Evolutionary conservation across 2,113 vertebrate species (phyloP).

Genomic region (Rhinogobius similis): DNA sequence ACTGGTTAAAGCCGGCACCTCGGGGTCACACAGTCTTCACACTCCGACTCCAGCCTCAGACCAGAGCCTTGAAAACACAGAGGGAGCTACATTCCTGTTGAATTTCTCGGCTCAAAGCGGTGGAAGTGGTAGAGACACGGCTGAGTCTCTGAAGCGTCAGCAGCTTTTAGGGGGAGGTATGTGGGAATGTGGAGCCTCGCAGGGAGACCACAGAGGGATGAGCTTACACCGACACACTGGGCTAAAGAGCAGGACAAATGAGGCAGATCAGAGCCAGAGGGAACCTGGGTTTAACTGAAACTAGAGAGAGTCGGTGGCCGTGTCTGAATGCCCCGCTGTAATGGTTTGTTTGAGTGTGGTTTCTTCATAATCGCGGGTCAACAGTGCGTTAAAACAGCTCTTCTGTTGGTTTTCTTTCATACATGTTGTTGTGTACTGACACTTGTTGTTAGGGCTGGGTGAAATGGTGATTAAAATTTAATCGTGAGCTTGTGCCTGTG

Average conservation of each 20-base stretch:
- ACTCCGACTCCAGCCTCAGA: conserved; percentile 8
- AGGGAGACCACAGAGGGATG: background rate
- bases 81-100: conserved; percentile 55
- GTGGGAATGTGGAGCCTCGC: conserved; percentile 23
- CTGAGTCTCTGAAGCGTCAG: conserved; percentile 32
- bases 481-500: no score
- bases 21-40: conserved; percentile 26
- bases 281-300: background rate
- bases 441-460: no score
- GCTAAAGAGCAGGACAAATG: conserved; percentile 15
- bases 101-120: conserved; percentile 51
- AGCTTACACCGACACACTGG: conserved; percentile 10
- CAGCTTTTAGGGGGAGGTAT: conserved; percentile 24
- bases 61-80: background rate
- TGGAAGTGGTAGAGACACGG: conserved; percentile 35
- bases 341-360: no score
- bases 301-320: background rate
- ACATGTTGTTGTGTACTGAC: no score
- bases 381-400: no score
- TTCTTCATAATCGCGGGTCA: no score
- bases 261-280: background rate
- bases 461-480: no score
- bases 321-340: no score
- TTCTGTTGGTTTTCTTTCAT: no score
- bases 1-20: conserved; percentile 39